Base-by-base conservation (phyloP, 2,797 vertebrate genomes). In the Podargus strigoides region DNA sequence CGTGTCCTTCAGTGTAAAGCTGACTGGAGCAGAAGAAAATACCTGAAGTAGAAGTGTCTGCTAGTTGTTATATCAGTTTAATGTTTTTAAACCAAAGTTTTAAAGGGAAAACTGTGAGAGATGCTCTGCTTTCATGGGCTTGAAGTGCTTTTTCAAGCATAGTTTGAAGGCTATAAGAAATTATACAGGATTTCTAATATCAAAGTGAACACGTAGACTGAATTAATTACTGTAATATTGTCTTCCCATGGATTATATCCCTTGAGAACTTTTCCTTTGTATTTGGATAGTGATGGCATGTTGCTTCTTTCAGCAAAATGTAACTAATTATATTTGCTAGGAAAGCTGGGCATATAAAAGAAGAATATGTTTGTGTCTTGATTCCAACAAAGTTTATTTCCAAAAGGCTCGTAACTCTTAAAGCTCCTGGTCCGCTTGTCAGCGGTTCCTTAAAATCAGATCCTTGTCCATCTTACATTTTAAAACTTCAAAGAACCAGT, bases 321-420 rank as follows among this genome's bases (percentile, higher is more conserved):
- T 28, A 23, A n/a, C 62, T 85, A 59, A 66, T 76, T 84, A 36
- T 18, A 44, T 95, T 94, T 87, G 24, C 69, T 86, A n/a, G 69
- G 47, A 36, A 86, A 79, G 12, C 56, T 73, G 30, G 49, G 4
- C 0, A 0, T 68, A 14, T 73, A 73, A 74, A 93, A 83, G 53
- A 49, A 52, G 21, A 72, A 66, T 76, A 3, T 92, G 37, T 50
- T 96, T 14, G 17, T 77, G 34, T 91, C 80, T 89, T 91, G 36
- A 90, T 95, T 79, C 77, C 85, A 92, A 18, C 55, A 79, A 70
- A 92, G 84, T 84, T 49, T 62, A 81, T 91, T 94, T 87, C 82
- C 36, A 50, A 82, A 82, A 83, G 37, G 82, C 66, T 74, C 13
- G 3, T 73, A 77, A 79, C 55, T 93, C 56, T 84, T 95, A 49